Conservation (phyloP, 2,113 vertebrate species). For the Motacilla alba region DNA sequence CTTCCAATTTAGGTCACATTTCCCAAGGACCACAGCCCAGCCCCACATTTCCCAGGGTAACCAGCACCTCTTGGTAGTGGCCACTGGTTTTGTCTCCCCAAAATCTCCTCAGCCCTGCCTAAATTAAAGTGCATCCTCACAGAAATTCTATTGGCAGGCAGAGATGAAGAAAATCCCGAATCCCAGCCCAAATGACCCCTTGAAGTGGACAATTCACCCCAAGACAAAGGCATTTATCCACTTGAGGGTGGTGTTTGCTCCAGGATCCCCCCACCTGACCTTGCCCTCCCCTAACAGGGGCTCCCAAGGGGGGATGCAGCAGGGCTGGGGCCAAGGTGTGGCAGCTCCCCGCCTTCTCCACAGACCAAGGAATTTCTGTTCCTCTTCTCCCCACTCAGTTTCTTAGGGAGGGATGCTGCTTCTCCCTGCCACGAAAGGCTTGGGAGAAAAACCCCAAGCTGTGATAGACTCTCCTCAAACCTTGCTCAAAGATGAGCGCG, state of each 20-base stretch:
- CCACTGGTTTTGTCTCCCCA: background rate
- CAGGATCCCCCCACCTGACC: background rate
- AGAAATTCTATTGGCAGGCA: background rate
- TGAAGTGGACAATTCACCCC: background rate
- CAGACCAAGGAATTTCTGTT: background rate
- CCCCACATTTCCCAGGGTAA: background rate
- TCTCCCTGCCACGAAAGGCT: background rate
- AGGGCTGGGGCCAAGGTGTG: background rate
- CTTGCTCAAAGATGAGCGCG: background rate
- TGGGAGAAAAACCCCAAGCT: background rate
- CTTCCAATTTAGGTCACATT: background rate
- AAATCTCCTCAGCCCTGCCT: background rate
- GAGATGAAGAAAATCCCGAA: background rate
- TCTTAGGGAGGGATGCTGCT: background rate
- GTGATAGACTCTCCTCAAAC: background rate
- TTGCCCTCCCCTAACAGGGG: background rate
- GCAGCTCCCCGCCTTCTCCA: background rate
- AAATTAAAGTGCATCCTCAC: background rate
- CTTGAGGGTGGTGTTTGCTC: background rate
- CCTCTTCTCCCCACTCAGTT: fast-evolving
- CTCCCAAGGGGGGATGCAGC: fast-evolving
- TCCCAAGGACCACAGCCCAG: background rate
- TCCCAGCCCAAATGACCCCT: background rate
- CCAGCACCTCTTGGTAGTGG: background rate
- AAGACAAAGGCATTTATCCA: background rate